phyloP scores from a whole-genome alignment of 2,113 vertebrate species.

The Lota lota region DNA sequence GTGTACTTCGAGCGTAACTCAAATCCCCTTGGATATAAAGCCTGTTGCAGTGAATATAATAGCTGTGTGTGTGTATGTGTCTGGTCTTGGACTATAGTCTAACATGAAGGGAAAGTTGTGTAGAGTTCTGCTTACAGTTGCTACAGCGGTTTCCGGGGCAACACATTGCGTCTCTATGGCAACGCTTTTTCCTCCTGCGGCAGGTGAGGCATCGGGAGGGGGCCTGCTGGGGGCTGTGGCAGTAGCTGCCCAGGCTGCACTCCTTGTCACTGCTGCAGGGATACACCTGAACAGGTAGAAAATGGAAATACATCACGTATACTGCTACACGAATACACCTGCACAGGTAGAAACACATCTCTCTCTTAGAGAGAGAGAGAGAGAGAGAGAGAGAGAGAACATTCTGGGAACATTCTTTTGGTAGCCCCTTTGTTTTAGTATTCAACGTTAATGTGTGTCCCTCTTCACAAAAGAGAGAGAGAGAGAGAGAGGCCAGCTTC shows the following conservation, averaged over 20 bases:
- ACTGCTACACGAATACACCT: slow-evolving; percentile 56
- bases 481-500: no score
- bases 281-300: slow-evolving; percentile 73
- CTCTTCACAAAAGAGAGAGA: no score
- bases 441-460: no score
- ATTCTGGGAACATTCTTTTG: no score
- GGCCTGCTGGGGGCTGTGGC: slow-evolving; percentile 88
- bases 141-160: slow-evolving; percentile 93
- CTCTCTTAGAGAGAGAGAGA: no score
- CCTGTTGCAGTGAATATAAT: no score
- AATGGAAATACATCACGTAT: no score
- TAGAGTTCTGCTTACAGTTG: slow-evolving; percentile 75
- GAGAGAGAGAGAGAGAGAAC: no score
- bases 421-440: no score
- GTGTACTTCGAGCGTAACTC: no score
- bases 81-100: not conserved
- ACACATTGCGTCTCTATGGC: slow-evolving; percentile 93
- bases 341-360: slow-evolving; percentile 1
- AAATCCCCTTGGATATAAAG: no score
- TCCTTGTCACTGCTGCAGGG: slow-evolving; percentile 93
- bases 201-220: slow-evolving; percentile 84
- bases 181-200: slow-evolving; percentile 90
- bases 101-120: not conserved
- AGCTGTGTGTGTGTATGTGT: not conserved
- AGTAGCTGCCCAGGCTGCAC: slow-evolving; percentile 88